Conservation (phyloP, 2,113 vertebrate genomes). For the Oreochromis niloticus region DNA sequence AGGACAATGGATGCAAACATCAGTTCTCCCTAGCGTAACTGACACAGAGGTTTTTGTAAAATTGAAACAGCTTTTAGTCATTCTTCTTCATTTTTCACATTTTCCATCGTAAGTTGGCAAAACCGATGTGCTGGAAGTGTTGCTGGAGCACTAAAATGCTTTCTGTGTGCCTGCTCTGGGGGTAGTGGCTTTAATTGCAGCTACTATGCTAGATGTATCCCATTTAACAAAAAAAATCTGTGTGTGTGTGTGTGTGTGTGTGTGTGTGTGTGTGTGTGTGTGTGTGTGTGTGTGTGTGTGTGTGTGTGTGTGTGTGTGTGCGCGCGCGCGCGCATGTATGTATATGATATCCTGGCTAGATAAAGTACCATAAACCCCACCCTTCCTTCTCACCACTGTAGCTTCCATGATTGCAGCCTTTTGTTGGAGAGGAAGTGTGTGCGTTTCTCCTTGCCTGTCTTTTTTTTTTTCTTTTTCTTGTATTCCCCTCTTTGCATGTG, state of each 20-base stretch:
- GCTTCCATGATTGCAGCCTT: slow-evolving; percentile 15
- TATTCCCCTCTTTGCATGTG: no score
- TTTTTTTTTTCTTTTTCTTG: no score
- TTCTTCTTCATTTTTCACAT: not conserved
- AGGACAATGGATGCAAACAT: not conserved
- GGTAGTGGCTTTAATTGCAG: slow-evolving; percentile 1
- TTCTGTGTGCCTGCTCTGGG: not conserved
- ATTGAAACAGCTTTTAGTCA: not conserved
- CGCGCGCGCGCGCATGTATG: no score
- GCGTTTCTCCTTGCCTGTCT: no score
- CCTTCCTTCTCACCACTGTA: slow-evolving; percentile 15
- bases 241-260: not conserved
- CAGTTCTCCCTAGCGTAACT: not conserved
- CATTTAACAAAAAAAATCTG: not conserved
- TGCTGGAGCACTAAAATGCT: not conserved
- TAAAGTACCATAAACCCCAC: slow-evolving; percentile 38
- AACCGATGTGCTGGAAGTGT: not conserved
- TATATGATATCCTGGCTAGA: slow-evolving; percentile 12
- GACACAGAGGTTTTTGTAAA: not conserved
- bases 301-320: not conserved
- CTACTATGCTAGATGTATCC: slow-evolving; percentile 2
- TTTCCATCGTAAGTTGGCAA: not conserved
- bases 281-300: not conserved
- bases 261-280: not conserved
- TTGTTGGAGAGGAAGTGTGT: not conserved